A percentile compares a stretch with the other conserved stretches of the same genome.
Evolutionary conservation across 2,888 invertebrate species (phyloP).

Genomic region (Lymantria monacha): DNA sequence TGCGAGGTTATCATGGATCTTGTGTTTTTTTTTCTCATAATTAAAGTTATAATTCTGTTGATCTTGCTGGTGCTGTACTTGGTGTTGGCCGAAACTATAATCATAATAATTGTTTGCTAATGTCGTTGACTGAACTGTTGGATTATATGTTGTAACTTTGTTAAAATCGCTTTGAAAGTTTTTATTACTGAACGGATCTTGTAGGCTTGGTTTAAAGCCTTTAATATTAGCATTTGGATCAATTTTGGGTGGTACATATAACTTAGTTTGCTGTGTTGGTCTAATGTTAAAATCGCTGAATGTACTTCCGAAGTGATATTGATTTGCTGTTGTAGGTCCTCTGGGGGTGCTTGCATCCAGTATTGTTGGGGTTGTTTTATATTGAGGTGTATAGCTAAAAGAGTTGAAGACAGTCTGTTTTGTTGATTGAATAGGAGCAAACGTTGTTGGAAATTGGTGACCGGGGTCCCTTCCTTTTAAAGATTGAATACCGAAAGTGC

Average conservation of each 20-base stretch:
- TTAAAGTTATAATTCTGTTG: slow-evolving; percentile 48
- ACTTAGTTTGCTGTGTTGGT: slow-evolving; percentile 72
- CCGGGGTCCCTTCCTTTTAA: slow-evolving; percentile 75
- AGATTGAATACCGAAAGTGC: slow-evolving; percentile 81
- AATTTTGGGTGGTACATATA: slow-evolving; percentile 57
- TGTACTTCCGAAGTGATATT: slow-evolving; percentile 60
- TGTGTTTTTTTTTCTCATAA: slow-evolving; percentile 60
- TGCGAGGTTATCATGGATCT: slow-evolving; percentile 59
- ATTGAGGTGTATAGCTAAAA: slow-evolving; percentile 62
- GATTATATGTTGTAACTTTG: slow-evolving; percentile 70
- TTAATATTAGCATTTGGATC: slow-evolving; percentile 64
- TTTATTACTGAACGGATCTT: slow-evolving; percentile 69
- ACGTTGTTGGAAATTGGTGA: slow-evolving; percentile 56
- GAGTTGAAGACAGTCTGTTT: slow-evolving; percentile 70
- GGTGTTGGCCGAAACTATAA: slow-evolving; percentile 53
- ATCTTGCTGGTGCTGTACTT: slow-evolving; percentile 52
- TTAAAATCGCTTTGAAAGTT: slow-evolving; percentile 55
- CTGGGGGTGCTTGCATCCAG: slow-evolving; percentile 64
- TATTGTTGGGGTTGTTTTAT: slow-evolving; percentile 57
- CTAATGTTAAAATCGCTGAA: slow-evolving; percentile 66
- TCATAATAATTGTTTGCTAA: slow-evolving; percentile 54
- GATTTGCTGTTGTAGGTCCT: slow-evolving; percentile 58
- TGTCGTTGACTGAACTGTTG: slow-evolving; percentile 57
- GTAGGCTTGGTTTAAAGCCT: slow-evolving; percentile 71
- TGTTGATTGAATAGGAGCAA: slow-evolving; percentile 59